Evolutionary conservation across 2,797 vertebrate species (phyloP).

Genomic region (Danio jaintianensis): DNA sequence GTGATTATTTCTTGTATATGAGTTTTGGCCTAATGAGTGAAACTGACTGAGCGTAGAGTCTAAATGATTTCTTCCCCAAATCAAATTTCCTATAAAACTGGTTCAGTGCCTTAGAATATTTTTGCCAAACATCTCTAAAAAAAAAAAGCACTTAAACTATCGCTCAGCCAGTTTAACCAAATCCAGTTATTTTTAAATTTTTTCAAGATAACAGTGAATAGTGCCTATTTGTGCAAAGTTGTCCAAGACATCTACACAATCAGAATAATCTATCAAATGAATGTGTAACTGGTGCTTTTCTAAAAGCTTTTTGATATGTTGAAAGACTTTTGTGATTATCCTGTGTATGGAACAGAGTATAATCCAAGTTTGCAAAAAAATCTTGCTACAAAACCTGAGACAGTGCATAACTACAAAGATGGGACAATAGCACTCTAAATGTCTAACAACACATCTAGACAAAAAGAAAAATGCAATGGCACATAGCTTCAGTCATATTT

Average conservation of each 20-base stretch:
- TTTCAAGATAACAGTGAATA: slow-evolving; percentile 28
- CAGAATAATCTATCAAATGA: slow-evolving; percentile 45
- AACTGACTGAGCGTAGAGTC: slow-evolving; percentile 19
- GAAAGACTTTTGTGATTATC: slow-evolving; percentile 9
- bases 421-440: neutral
- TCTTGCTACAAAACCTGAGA: neutral
- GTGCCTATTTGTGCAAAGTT: slow-evolving; percentile 50
- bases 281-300: slow-evolving; percentile 47
- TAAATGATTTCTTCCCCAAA: slow-evolving; percentile 22
- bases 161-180: slow-evolving; percentile 42
- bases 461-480: slow-evolving; percentile 12
- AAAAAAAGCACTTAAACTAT: slow-evolving; percentile 51
- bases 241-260: slow-evolving; percentile 36
- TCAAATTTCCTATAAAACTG: slow-evolving; percentile 32
- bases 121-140: slow-evolving; percentile 48
- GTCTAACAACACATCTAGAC: slow-evolving; percentile 1
- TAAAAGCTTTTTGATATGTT: slow-evolving; percentile 28
- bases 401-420: slow-evolving; percentile 2
- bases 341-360: slow-evolving; percentile 25
- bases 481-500: slow-evolving; percentile 12
- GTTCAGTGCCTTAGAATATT: slow-evolving; percentile 57
- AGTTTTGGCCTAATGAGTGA: slow-evolving; percentile 20
- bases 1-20: neutral
- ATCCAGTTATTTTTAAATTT: slow-evolving; percentile 29
- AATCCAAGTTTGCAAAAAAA: slow-evolving; percentile 31